Conservation (phyloP, 2,888 invertebrate species). For the Metalampra italica region DNA sequence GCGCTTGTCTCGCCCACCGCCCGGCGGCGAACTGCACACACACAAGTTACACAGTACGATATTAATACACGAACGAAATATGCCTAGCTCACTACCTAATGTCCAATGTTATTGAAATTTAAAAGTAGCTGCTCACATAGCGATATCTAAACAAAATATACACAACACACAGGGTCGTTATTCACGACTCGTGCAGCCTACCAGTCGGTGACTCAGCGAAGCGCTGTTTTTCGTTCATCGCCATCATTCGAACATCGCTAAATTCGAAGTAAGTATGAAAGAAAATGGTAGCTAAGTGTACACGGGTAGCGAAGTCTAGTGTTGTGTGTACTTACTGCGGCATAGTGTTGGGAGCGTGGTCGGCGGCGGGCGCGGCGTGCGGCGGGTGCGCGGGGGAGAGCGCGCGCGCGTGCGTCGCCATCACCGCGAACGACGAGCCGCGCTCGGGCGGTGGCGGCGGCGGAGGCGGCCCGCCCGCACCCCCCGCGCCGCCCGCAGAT, state of each 20-base stretch:
- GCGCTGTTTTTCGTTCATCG: too few relatives aligned
- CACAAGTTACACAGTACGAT: background rate
- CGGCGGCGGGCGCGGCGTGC: constrained; percentile 16
- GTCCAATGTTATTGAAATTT: too few relatives aligned
- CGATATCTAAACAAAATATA: too few relatives aligned
- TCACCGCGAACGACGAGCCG: constrained; percentile 91
- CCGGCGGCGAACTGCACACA: constrained; percentile 46
- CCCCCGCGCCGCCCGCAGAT: background rate
- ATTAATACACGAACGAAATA: background rate
- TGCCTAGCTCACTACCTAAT: background rate
- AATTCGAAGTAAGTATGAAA: too few relatives aligned
- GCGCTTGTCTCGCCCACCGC: constrained; percentile 76
- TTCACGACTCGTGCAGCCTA: too few relatives aligned
- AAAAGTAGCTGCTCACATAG: too few relatives aligned
- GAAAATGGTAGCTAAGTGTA: too few relatives aligned
- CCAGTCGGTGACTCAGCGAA: too few relatives aligned
- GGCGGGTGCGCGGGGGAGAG: constrained; percentile 43
- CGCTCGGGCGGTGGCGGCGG: constrained; percentile 91
- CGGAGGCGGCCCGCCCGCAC: constrained; percentile 6
- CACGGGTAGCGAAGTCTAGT: too few relatives aligned
- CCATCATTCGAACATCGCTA: too few relatives aligned
- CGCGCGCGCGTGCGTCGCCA: constrained; percentile 80
- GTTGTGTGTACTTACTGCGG: constrained; percentile 14
- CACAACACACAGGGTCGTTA: too few relatives aligned
- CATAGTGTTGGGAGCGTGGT: constrained; percentile 51